Evolutionary conservation across 2,113 vertebrate species (phyloP).

Genomic region (Tylochromis polylepis): DNA sequence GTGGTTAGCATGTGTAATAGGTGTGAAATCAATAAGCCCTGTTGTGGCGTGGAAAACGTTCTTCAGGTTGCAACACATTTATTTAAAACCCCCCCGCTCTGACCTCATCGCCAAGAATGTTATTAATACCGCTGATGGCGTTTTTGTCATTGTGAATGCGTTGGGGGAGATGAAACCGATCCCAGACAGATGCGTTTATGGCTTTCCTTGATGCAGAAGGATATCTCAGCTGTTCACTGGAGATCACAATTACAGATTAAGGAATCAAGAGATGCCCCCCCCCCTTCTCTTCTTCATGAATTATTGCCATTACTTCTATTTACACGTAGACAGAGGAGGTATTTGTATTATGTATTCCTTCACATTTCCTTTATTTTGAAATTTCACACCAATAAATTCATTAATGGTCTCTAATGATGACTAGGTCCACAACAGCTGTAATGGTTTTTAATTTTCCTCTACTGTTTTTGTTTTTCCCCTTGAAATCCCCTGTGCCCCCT

Average conservation of each 20-base stretch:
- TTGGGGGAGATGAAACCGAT: constrained; percentile 57
- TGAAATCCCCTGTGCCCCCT: constrained; percentile 31
- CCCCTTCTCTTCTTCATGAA: constrained; percentile 3
- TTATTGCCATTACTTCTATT: constrained; percentile 36
- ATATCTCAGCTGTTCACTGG: constrained; percentile 48
- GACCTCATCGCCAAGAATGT: constrained; percentile 34
- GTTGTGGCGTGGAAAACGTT: constrained; percentile 42
- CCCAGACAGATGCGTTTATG: constrained; percentile 59
- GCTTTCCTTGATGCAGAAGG: constrained; percentile 40
- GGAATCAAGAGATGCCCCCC: constrained; percentile 45
- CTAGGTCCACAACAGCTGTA: constrained; percentile 10
- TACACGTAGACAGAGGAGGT: background rate
- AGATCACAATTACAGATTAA: constrained; percentile 66
- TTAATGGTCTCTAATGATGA: constrained; percentile 37
- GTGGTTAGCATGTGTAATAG: constrained; percentile 61
- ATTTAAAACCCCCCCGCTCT: constrained; percentile 38
- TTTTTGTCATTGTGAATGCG: constrained; percentile 45
- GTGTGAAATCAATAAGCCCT: constrained; percentile 70
- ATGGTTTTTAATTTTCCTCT: constrained; percentile 52
- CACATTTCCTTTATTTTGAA: constrained; percentile 7
- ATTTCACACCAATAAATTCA: constrained; percentile 27
- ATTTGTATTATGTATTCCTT: constrained; percentile 4
- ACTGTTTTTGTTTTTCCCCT: constrained; percentile 37
- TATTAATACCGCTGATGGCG: constrained; percentile 57
- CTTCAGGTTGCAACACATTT: constrained; percentile 59